These are phyloP conservation scores for Strix occidentalis DNA, from an alignment of 2,797 vertebrate genomes.

Conservation along the genomic window DNA sequence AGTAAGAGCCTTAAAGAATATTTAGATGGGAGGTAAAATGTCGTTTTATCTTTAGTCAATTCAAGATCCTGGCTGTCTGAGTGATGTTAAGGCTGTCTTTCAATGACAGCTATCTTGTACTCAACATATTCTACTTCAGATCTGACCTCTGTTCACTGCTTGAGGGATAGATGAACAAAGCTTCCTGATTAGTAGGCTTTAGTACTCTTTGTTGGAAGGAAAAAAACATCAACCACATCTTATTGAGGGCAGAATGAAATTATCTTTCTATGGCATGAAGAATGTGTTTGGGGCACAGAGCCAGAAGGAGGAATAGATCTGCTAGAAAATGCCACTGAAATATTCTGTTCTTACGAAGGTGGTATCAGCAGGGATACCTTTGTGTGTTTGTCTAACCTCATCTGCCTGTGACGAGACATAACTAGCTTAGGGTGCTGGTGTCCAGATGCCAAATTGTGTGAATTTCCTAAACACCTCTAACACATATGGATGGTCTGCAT, in stretches of 20 bases:
- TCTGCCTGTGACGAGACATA: background rate
- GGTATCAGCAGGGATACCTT: background rate
- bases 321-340: background rate
- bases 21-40: background rate
- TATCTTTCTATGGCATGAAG: slow-evolving; percentile 19
- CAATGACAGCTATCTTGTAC: background rate
- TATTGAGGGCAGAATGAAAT: slow-evolving; percentile 23
- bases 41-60: background rate
- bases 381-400: background rate
- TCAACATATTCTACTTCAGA: background rate
- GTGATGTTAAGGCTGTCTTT: background rate
- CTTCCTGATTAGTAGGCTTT: background rate
- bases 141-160: background rate
- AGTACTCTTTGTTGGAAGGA: background rate
- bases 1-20: background rate
- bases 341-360: background rate
- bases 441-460: background rate
- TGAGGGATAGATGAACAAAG: background rate
- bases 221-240: background rate
- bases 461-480: background rate
- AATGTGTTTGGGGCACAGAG: slow-evolving; percentile 18
- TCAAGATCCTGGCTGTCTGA: background rate
- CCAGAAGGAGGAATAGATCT: slow-evolving; percentile 39
- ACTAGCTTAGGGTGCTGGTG: background rate
- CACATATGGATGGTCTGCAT: background rate